A percentile compares a stretch with the other conserved stretches of the same genome.
Conservation (phyloP, 2,888 invertebrate species). For the Orthosia cruda region DNA sequence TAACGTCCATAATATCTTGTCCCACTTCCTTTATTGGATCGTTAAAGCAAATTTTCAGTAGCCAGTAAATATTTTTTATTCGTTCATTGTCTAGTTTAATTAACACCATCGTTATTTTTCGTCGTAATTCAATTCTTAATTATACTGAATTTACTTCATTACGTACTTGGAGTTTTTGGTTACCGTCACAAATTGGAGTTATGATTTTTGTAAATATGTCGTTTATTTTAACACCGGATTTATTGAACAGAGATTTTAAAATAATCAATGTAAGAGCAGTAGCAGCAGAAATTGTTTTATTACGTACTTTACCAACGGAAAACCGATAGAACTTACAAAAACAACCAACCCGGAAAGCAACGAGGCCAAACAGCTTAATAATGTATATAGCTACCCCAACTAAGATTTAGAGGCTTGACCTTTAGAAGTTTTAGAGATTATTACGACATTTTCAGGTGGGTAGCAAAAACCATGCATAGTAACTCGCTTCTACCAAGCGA, state of each 20-base stretch:
- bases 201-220: conserved; percentile 33
- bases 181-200: conserved; percentile 52
- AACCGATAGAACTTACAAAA: background rate
- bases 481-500: conserved; percentile 3
- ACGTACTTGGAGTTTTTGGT: conserved; percentile 57
- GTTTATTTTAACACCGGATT: background rate
- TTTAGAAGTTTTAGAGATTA: conserved; percentile 2
- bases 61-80: conserved; percentile 70
- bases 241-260: background rate
- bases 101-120: conserved; percentile 69
- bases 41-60: conserved; percentile 70
- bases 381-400: conserved; percentile 10
- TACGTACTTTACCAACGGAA: background rate
- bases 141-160: conserved; percentile 64
- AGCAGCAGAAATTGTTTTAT: background rate
- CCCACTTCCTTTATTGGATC: conserved; percentile 67
- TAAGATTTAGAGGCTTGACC: conserved; percentile 1
- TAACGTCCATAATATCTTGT: conserved; percentile 63
- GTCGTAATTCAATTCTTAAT: conserved; percentile 67
- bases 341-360: background rate
- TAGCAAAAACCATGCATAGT: background rate
- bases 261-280: background rate
- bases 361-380: conserved; percentile 10
- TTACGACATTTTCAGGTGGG: conserved; percentile 7
- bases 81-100: conserved; percentile 69